phyloP scores from a whole-genome alignment of 2,888 invertebrate species.

The Chironomus tentans region DNA sequence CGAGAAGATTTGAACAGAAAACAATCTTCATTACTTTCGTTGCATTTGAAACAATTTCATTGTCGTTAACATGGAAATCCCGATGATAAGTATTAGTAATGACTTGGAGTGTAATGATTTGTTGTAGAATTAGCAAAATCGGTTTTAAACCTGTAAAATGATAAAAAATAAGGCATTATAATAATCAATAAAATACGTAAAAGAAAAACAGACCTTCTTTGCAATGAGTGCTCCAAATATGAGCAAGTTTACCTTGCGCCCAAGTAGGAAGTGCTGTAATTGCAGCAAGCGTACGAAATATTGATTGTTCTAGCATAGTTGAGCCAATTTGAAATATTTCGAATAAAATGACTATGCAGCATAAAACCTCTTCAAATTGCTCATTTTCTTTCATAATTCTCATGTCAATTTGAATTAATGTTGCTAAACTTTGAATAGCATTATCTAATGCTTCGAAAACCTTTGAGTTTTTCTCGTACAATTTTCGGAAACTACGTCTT shows the following conservation, averaged over 20 bases:
- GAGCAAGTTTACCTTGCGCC: conserved; percentile 70
- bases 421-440: conserved; percentile 31
- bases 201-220: conserved; percentile 47
- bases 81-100: conserved; percentile 64
- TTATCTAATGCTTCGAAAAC: conserved; percentile 37
- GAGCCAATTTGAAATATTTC: conserved; percentile 66
- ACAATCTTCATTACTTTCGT: conserved; percentile 83
- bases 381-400: conserved; percentile 29
- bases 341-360: conserved; percentile 62
- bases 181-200: too few species aligned
- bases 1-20: conserved; percentile 80
- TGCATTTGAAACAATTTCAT: conserved; percentile 71
- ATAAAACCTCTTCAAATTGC: conserved; percentile 36
- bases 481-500: conserved; percentile 45
- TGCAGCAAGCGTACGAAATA: conserved; percentile 39
- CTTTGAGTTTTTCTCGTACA: conserved; percentile 32
- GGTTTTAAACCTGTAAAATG: conserved; percentile 36
- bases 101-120: conserved; percentile 76
- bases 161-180: too few species aligned
- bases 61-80: conserved; percentile 73
- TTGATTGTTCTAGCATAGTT: conserved; percentile 3
- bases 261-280: conserved; percentile 59
- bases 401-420: conserved; percentile 30
- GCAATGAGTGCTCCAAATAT: conserved; percentile 67
- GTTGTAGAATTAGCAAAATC: conserved; percentile 71